Conservation (phyloP, 2,113 vertebrate genomes). For the Oncorhynchus keta region DNA sequence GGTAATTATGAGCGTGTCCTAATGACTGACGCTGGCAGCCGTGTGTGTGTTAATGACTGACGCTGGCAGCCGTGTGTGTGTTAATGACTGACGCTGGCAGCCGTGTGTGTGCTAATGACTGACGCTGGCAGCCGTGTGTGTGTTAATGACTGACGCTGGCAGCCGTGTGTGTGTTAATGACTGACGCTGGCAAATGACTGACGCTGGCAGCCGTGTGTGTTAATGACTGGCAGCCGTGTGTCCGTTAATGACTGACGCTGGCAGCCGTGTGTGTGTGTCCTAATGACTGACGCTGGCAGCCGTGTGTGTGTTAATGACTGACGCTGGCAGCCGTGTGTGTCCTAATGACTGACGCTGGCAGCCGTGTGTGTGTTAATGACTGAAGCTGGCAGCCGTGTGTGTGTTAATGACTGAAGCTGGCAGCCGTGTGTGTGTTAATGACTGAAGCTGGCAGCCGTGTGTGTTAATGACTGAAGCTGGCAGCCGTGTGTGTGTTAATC, state of each 20-base stretch:
- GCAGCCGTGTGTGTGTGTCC: slow-evolving; percentile 46
- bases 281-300: slow-evolving; percentile 75
- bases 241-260: slow-evolving; percentile 78
- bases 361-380: slow-evolving; percentile 68
- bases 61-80: slow-evolving; percentile 55
- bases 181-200: too few relatives aligned
- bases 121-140: slow-evolving; percentile 61
- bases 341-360: slow-evolving; percentile 77
- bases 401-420: slow-evolving; percentile 79
- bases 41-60: slow-evolving; percentile 51
- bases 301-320: slow-evolving; percentile 73
- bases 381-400: slow-evolving; percentile 62
- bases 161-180: too few relatives aligned
- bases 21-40: slow-evolving; percentile 73
- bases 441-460: slow-evolving; percentile 64
- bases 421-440: slow-evolving; percentile 63
- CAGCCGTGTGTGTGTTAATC: too few relatives aligned
- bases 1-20: slow-evolving; percentile 74
- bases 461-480: slow-evolving; percentile 79
- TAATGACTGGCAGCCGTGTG: too few relatives aligned
- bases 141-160: slow-evolving; percentile 78
- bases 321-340: slow-evolving; percentile 58
- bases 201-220: slow-evolving; percentile 59
- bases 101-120: slow-evolving; percentile 68
- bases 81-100: slow-evolving; percentile 76